phyloP scores from a whole-genome alignment of 2,888 invertebrate genomes.

The Calephelis perditalis region DNA sequence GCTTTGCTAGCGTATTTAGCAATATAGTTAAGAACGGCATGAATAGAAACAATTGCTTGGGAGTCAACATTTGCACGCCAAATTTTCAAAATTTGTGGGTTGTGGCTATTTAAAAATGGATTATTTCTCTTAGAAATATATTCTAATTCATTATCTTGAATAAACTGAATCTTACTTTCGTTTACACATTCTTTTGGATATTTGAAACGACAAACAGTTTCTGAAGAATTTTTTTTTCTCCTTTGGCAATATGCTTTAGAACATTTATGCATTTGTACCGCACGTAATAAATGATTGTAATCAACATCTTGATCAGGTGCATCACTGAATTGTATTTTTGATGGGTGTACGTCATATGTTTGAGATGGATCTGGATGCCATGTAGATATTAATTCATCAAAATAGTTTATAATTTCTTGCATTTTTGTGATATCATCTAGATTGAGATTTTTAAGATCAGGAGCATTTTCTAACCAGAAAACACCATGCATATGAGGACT shows the following conservation, averaged over 20 bases:
- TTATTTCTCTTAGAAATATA: too few relatives aligned
- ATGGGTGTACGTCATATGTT: conserved; percentile 3
- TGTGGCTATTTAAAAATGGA: too few relatives aligned
- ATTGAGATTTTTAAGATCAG: conserved; percentile 6
- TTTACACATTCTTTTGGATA: conserved; percentile 4
- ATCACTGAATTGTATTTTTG: neutral
- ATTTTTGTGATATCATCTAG: conserved; percentile 3
- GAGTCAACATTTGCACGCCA: too few relatives aligned
- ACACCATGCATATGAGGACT: neutral
- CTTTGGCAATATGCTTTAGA: conserved; percentile 2
- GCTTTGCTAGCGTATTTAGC: too few relatives aligned
- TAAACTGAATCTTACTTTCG: too few relatives aligned
- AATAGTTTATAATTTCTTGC: conserved; percentile 1
- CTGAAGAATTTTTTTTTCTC: conserved; percentile 1
- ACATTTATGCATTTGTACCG: conserved; percentile 9
- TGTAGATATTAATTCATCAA: conserved; percentile 4
- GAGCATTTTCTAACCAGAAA: conserved; percentile 4
- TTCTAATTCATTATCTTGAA: too few relatives aligned
- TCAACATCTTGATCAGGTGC: neutral
- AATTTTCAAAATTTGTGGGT: too few relatives aligned
- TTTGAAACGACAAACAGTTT: conserved; percentile 8
- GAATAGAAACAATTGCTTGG: too few relatives aligned
- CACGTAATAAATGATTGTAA: conserved; percentile 5
- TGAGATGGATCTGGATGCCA: conserved; percentile 9
- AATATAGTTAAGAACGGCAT: too few relatives aligned